Evolutionary conservation across 2,113 vertebrate species (phyloP).

Genomic region (Rhineura floridana): DNA sequence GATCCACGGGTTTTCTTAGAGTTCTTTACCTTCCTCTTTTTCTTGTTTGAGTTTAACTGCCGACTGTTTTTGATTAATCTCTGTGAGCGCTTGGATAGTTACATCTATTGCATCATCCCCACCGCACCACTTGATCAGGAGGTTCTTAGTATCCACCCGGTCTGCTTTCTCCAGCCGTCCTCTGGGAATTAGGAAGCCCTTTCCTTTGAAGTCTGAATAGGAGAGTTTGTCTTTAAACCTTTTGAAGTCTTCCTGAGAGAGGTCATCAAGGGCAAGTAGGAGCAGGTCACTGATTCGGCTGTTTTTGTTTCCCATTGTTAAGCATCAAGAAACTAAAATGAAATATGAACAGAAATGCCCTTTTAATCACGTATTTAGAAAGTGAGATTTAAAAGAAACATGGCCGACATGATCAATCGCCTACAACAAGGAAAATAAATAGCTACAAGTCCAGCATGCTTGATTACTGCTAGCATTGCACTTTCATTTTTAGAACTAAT

Average conservation of each 20-base stretch:
- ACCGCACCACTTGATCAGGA: conserved; percentile 5
- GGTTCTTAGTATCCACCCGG: conserved; percentile 4
- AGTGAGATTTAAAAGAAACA: background rate
- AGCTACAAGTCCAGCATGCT: background rate
- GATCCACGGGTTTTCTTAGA: background rate
- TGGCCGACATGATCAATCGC: background rate
- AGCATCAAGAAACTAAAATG: background rate
- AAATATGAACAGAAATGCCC: background rate
- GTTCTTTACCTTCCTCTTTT: background rate
- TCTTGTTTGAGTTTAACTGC: conserved; percentile 1
- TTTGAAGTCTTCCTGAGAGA: conserved; percentile 9
- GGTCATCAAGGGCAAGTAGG: background rate
- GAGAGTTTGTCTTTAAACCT: conserved; percentile 30
- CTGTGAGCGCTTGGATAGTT: background rate
- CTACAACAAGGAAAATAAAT: background rate
- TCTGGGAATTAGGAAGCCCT: background rate
- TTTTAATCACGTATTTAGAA: background rate
- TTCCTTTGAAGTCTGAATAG: background rate
- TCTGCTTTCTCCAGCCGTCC: conserved; percentile 6
- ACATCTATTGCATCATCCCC: background rate
- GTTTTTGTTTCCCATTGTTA: background rate
- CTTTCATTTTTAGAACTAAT: too few relatives aligned
- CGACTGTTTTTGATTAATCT: background rate
- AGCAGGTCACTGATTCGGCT: conserved; percentile 7
- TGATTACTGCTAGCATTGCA: background rate